Evolutionary conservation across 2,888 invertebrate genomes (phyloP).

Genomic region (Zygogramma bicolorata): DNA sequence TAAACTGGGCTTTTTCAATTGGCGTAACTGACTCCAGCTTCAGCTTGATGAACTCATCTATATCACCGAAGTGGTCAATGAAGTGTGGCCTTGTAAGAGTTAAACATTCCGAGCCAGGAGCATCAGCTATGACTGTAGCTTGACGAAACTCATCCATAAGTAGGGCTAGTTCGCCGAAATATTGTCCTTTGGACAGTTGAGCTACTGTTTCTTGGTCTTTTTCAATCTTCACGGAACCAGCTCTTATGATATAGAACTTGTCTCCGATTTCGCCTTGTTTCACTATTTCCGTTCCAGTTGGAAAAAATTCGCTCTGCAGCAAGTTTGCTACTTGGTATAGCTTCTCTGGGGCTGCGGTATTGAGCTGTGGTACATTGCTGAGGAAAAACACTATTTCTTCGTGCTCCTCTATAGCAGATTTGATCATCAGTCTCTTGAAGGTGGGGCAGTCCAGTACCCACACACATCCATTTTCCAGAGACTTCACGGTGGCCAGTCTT

Average conservation of each 20-base stretch:
- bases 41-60: slow-evolving; percentile 70
- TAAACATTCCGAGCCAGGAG: slow-evolving; percentile 82
- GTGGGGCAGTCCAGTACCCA: slow-evolving; percentile 90
- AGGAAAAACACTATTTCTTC: slow-evolving; percentile 89
- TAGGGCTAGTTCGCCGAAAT: slow-evolving; percentile 67
- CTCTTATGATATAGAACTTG: slow-evolving; percentile 90
- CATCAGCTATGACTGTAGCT: slow-evolving; percentile 88
- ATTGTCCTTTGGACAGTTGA: slow-evolving; percentile 27
- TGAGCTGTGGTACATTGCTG: slow-evolving; percentile 81
- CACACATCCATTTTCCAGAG: slow-evolving; percentile 83
- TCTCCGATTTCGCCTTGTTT: slow-evolving; percentile 88
- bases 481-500: slow-evolving; percentile 86
- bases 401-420: slow-evolving; percentile 84
- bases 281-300: slow-evolving; percentile 81
- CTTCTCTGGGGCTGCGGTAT: slow-evolving; percentile 77
- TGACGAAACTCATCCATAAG: slow-evolving; percentile 80
- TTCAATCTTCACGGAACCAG: slow-evolving; percentile 82
- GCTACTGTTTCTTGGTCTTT: slow-evolving; percentile 67
- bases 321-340: slow-evolving; percentile 88
- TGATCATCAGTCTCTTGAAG: slow-evolving; percentile 91
- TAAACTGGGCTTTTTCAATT: slow-evolving; percentile 34
- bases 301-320: slow-evolving; percentile 88
- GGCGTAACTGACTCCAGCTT: slow-evolving; percentile 33
- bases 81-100: slow-evolving; percentile 85
- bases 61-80: slow-evolving; percentile 84